Evolutionary conservation across 2,797 vertebrate species (phyloP), one percentile per base, ranked within the genome.

Genomic region (Scleropages formosus): DNA sequence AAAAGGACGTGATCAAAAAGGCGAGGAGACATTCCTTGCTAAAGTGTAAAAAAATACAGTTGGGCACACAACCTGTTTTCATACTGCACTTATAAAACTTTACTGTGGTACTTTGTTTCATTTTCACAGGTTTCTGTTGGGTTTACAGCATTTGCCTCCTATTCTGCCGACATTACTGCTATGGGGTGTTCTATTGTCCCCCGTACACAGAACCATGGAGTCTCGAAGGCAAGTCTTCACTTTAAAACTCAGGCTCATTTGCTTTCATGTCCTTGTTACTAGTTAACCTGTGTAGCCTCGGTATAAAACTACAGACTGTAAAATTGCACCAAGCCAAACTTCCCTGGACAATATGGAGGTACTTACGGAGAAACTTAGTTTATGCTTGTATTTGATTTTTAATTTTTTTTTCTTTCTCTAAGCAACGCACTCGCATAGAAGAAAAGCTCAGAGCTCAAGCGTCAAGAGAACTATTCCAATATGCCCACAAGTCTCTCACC

Each of bases 51-150:
- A 69, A 51, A 10, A 69, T 67, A 44, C 16, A 26, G 51, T 49
- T 16, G 24, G 13, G n/a, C 24, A 4, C 58, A 24, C 24, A 71
- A 51, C 49, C 51, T 71, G 18, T 56, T 56, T 18, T 39, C 31
- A 39, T 39, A 31, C 39, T 39, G 31, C 6, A 39, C 58, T 62
- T 65, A 64, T 63, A 44, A 64, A 72, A 58, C 61, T 66, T 72
- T 65, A 58, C 18, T 9, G 65, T 27, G 11, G 71, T 13, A 26
- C 27, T 71, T 66, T 31, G n/a, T 18, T 31, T 49, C 12, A 60
- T 49, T 76, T 76, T 70, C 56, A 73, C 74, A 61, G 68, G 74
- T 46, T 44, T 49, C 22, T 11, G 22, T 60, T 56, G 56, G 18
- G 26, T 70, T 78, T 60, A 44, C 58, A 13, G 24, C 46, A 62